A percentile compares a stretch with the other conserved stretches of the same genome.
Conservation (phyloP, 2,888 invertebrate species). For the Campaea margaritaria region DNA sequence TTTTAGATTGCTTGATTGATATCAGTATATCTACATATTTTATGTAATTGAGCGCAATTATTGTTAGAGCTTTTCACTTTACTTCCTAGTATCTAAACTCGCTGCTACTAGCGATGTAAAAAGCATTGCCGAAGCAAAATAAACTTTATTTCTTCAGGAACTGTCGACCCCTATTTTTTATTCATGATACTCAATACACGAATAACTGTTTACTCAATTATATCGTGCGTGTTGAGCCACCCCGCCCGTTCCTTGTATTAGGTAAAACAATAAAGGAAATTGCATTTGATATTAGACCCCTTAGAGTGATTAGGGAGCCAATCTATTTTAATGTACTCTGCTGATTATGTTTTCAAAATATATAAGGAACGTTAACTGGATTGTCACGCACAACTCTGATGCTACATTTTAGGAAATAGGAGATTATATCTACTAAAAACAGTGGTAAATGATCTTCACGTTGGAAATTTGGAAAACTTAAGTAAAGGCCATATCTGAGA, state of each 20-base stretch:
- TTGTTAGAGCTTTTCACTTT: no score
- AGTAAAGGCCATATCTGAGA: no score
- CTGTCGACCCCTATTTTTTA: conserved; percentile 10
- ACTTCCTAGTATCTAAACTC: no score
- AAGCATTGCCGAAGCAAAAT: not conserved
- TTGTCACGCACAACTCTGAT: conserved; percentile 4
- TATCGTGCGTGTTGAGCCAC: conserved; percentile 47
- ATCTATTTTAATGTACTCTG: conserved; percentile 61
- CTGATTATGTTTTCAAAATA: conserved; percentile 39
- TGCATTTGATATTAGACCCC: conserved; percentile 58
- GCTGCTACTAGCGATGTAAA: no score
- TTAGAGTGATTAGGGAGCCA: conserved; percentile 56
- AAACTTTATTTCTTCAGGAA: not conserved
- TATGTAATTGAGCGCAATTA: no score
- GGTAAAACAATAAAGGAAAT: conserved; percentile 65
- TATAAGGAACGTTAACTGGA: conserved; percentile 8
- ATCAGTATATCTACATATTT: no score
- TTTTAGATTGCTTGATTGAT: no score
- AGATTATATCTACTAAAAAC: no score
- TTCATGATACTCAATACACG: conserved; percentile 19
- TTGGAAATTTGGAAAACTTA: no score
- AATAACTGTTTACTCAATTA: conserved; percentile 43
- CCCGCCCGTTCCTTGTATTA: conserved; percentile 57
- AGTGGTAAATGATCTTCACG: no score
- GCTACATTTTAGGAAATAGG: no score